Evolutionary conservation across 2,113 vertebrate genomes (phyloP).

Genomic region (Bombycilla garrulus): DNA sequence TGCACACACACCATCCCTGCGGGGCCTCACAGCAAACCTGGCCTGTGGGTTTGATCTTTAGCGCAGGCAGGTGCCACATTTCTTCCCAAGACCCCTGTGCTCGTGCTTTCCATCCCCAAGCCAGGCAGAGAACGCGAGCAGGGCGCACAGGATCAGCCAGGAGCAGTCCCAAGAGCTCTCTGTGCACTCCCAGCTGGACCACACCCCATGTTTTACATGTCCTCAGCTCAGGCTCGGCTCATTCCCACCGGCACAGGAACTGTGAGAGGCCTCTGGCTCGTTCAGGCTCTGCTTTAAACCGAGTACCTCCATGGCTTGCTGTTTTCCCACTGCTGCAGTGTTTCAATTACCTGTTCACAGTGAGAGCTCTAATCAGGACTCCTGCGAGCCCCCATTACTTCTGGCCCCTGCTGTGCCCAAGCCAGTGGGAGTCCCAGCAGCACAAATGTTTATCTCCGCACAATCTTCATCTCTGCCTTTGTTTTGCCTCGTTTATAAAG

Average conservation of each 20-base stretch:
- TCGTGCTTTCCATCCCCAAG: not conserved
- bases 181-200: not conserved
- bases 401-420: slow-evolving; percentile 38
- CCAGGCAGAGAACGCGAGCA: accelerated
- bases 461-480: slow-evolving; percentile 23
- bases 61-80: not conserved
- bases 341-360: slow-evolving; percentile 51
- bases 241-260: not conserved
- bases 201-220: accelerated
- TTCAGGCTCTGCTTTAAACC: not conserved
- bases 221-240: not conserved
- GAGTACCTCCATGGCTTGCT: not conserved
- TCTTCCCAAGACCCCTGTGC: not conserved
- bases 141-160: accelerated
- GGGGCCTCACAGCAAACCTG: not conserved
- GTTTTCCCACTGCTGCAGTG: not conserved
- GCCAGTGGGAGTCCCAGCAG: slow-evolving; percentile 40
- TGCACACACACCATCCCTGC: not conserved
- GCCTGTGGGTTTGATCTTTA: not conserved
- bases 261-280: not conserved
- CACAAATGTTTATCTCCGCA: slow-evolving; percentile 33
- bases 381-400: slow-evolving; percentile 22
- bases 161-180: accelerated
- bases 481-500: slow-evolving; percentile 54
- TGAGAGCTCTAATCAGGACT: not conserved